Percentiles rank a stretch among this genome's conserved stretches.
phyloP scores from a whole-genome alignment of 2,888 invertebrate species.

The Elgonia sp. region DNA sequence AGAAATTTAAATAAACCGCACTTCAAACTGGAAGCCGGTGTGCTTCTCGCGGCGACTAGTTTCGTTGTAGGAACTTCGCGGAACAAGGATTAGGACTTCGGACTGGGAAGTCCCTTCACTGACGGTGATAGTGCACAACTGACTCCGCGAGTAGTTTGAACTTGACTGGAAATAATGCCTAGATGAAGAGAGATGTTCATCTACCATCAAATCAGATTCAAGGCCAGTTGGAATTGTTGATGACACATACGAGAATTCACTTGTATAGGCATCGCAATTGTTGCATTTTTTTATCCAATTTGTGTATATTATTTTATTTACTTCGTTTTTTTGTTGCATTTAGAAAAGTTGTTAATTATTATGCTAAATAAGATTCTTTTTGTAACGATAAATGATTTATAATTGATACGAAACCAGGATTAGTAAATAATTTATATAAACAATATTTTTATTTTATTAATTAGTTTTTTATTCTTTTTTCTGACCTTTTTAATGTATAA shows the following conservation, averaged over 20 bases:
- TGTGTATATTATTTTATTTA: no score
- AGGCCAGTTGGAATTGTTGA: slow-evolving; percentile 52
- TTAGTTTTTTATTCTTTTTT: no score
- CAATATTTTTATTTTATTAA: no score
- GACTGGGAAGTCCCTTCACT: slow-evolving; percentile 73
- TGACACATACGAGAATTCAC: slow-evolving; percentile 33
- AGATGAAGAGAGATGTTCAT: slow-evolving; percentile 67
- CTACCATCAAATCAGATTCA: slow-evolving; percentile 63
- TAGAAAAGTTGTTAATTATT: no score
- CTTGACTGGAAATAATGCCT: slow-evolving; percentile 71
- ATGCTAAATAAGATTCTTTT: no score
- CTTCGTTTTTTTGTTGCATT: no score
- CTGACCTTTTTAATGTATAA: no score
- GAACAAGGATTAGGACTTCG: slow-evolving; percentile 61
- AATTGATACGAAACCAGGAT: no score
- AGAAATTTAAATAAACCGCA: slow-evolving; percentile 6
- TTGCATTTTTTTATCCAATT: neutral
- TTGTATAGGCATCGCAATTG: neutral
- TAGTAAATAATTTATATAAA: no score
- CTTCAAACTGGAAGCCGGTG: slow-evolving; percentile 45
- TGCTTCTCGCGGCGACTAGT: slow-evolving; percentile 36
- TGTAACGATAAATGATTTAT: no score
- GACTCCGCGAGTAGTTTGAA: slow-evolving; percentile 71
- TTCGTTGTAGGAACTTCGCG: slow-evolving; percentile 49
- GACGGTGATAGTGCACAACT: slow-evolving; percentile 59